Evolutionary conservation across 1,140 invertebrate genomes (phyloP), one percentile per base, ranked within the genome.

Genomic region (Eufriesea mexicana): DNA sequence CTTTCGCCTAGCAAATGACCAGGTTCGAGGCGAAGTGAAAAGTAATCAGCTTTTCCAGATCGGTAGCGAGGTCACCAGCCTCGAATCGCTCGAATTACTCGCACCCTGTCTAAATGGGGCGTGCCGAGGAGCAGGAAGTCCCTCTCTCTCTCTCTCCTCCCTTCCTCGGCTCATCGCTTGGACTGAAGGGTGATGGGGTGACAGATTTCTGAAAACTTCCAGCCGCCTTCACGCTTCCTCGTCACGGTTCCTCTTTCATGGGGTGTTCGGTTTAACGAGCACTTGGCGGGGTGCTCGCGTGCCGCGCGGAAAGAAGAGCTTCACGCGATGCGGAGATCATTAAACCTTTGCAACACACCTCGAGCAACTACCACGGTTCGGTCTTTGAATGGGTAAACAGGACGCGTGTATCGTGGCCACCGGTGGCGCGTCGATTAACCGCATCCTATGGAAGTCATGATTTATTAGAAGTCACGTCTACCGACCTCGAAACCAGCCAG

Each of bases 41-140:
- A 83, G 73, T 86, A 86, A 86, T 86, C 85, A 85, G 85, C 80
- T 86, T 86, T 86, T 86, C 84, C 79, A 61, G 68, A 79, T 79
- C 78, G 68, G 78, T 79, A 54, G 68, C 55, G 57, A 47, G 47
- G 20, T 55, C 62, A 45, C 20, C 16, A 23, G 23, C 16, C 9
- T 16, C 45, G 54, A 59, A 72, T 72, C 78, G 78, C 47, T 51
- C 55, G 68, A 79, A 35, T 25, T 71, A 59, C 62, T 71, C 35
- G 54, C 20, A 6, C 20, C 7, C 10, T n/a, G 23, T 45, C 10
- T 20, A 79, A 79, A 71, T 59, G 68, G 42, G 72, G 47, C 68
- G 28, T 42, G 23, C 25, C 8, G 67, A 72, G 51, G 35, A n/a
- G 55, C 57, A 49, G 23, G 47, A 59, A 23, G 2, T 23, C 28